phyloP scores from a whole-genome alignment of 2,888 invertebrate genomes.

The Leptarthrus brevirostris region DNA sequence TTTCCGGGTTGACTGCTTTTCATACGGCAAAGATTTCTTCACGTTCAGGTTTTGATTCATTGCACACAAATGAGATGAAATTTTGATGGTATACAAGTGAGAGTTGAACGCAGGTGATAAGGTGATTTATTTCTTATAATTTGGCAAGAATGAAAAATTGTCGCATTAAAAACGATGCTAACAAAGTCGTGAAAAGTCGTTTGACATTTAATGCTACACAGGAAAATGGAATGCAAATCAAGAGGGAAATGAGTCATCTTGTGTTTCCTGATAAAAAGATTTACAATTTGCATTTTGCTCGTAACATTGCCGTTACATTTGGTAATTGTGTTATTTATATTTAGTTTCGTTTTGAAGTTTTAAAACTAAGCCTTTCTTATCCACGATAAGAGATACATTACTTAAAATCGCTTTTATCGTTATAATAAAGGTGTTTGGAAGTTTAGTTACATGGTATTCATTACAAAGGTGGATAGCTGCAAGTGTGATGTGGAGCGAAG shows the following conservation, averaged over 20 bases:
- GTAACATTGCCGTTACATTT: too few relatives aligned
- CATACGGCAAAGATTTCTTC: conserved; percentile 2
- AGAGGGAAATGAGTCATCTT: conserved; percentile 24
- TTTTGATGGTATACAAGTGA: conserved; percentile 18
- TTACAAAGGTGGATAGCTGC: too few relatives aligned
- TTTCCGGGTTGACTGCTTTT: conserved; percentile 36
- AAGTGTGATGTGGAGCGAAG: too few relatives aligned
- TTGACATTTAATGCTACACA: not conserved
- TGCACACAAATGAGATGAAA: conserved; percentile 44
- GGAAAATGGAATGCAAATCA: conserved; percentile 40
- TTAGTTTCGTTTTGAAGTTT: too few relatives aligned
- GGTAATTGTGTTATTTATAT: too few relatives aligned
- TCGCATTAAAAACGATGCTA: conserved; percentile 28
- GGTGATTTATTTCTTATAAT: conserved; percentile 45
- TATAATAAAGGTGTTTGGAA: too few relatives aligned
- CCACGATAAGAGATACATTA: too few relatives aligned
- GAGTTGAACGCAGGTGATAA: conserved; percentile 36
- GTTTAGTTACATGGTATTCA: too few relatives aligned
- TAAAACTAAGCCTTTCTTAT: too few relatives aligned
- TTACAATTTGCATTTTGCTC: too few relatives aligned
- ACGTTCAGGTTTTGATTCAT: conserved; percentile 32
- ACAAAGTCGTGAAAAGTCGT: conserved; percentile 27
- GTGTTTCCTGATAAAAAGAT: not conserved
- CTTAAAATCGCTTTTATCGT: too few relatives aligned
- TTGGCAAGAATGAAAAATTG: conserved; percentile 34